Base-by-base conservation (phyloP, 2,797 vertebrate genomes). In the Neopelma chrysocephalum region DNA sequence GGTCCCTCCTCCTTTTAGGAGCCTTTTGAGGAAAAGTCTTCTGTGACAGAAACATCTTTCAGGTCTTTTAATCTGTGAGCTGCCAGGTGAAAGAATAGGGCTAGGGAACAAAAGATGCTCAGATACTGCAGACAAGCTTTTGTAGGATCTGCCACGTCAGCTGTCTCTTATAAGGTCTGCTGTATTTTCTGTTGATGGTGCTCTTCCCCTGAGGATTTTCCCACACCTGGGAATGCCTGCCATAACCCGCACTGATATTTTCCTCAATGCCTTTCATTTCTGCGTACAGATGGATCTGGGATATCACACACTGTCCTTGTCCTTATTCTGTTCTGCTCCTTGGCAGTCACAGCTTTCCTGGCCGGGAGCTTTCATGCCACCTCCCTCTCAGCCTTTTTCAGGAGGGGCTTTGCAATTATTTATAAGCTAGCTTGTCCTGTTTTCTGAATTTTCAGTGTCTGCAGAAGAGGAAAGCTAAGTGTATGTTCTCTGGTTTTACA, bases 1-100 rank as follows among this genome's bases (percentile, higher is more conserved):
- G 70, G 58, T 93, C 66, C 85, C 85, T 95, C 90, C 80, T 96
- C 70, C 83, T 94, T 94, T 94, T 85, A 82, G 93, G 71, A 95
- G 81, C 60, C 95, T 95, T 96, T 95, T 94, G 95, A 96, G 95
- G 86, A 94, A 87, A 89, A 92, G 88, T 84, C 91, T 93, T 93
- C 61, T 73, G 75, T 96, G 93, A 95, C 86, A 96, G 83, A 75
- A 93, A 90, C 81, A 85, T 93, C 80, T 94, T 93, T 94, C 88
- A 58, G 57, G 88, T 90, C 94, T 87, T 96, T 96, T 96, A 91
- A 96, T 96, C 95, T 96, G 75, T 65, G 88, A 95, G 88, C 93
- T 97, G 95, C 94, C 93, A 95, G 95, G 96, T 97, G 93, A 96
- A 96, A 96, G 95, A 95, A 96, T 94, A 83, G 83, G 90, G 90